Percentiles rank a stretch among this genome's conserved stretches.
phyloP scores from a whole-genome alignment of 2,113 vertebrate species.

The Brienomyrus longianalis region DNA sequence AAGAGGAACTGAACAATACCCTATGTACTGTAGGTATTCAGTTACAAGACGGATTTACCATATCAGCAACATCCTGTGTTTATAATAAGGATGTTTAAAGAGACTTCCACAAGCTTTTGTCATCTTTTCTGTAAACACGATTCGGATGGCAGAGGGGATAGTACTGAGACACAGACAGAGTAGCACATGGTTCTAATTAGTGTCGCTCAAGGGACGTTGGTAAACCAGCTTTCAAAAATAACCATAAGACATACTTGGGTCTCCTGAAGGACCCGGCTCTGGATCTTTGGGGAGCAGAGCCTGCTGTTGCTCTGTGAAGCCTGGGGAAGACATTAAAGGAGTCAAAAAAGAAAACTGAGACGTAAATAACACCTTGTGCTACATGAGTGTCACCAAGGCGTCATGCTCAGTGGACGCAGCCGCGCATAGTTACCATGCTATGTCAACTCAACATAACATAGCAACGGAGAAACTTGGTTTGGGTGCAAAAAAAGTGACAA shows the following conservation, averaged over 20 bases:
- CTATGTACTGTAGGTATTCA: background rate
- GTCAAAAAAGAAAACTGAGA: background rate
- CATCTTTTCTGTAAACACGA: background rate
- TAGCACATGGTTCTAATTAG: background rate
- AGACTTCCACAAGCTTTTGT: background rate
- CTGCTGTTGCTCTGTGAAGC: conserved; percentile 62
- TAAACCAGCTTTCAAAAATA: background rate
- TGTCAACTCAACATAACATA: background rate
- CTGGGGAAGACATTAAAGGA: conserved; percentile 50
- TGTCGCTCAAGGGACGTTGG: background rate
- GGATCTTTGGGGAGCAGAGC: conserved; percentile 59
- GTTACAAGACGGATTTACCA: background rate
- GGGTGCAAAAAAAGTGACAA: background rate
- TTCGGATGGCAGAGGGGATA: background rate
- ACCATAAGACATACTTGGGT: conserved; percentile 77
- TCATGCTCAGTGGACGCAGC: background rate
- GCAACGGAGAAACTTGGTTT: background rate
- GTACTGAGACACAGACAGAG: background rate
- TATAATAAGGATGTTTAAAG: background rate
- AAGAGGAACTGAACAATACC: background rate
- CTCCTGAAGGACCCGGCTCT: conserved; percentile 69
- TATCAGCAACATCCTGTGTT: background rate
- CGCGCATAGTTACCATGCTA: background rate
- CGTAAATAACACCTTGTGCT: background rate
- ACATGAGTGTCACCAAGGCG: background rate